phyloP scores from a whole-genome alignment of 2,888 invertebrate species.

The Drosophila tripunctata region DNA sequence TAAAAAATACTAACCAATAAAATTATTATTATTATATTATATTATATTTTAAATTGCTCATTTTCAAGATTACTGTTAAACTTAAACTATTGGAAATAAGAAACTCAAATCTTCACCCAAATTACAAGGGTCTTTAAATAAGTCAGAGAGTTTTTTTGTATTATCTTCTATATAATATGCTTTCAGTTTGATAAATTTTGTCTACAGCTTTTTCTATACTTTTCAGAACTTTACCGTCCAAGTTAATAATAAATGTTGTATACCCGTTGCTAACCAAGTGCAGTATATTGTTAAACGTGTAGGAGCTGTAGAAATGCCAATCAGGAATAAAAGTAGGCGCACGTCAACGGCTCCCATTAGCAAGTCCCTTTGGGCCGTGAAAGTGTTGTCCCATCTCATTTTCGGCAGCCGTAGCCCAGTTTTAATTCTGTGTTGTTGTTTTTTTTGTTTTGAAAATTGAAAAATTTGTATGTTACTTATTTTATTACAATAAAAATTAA shows the following conservation, averaged over 20 bases:
- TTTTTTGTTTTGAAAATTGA: conserved; percentile 48
- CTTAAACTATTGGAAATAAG: no score
- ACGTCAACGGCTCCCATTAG: conserved; percentile 75
- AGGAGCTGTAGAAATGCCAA: conserved; percentile 54
- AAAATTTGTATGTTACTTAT: conserved; percentile 78
- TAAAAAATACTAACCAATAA: no score
- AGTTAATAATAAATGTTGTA: neutral
- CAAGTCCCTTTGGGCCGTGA: conserved; percentile 82
- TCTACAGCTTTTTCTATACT: no score
- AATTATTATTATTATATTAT: no score
- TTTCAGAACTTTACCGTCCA: neutral
- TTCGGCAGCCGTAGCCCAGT: conserved; percentile 55
- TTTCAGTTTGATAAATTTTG: neutral
- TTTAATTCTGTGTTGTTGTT: conserved; percentile 10
- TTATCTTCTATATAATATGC: no score
- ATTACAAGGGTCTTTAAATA: no score
- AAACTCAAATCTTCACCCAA: no score
- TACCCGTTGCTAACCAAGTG: neutral
- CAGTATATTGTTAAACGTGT: conserved; percentile 43
- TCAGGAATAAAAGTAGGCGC: conserved; percentile 65
- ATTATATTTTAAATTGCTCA: no score
- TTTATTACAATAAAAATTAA: no score
- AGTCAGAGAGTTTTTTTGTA: neutral
- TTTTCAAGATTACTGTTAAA: no score
- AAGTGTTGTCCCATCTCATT: conserved; percentile 72